Evolutionary conservation across 2,797 vertebrate genomes (phyloP), one percentile per base, ranked within the genome.

Genomic region (Leontopithecus rosalia): DNA sequence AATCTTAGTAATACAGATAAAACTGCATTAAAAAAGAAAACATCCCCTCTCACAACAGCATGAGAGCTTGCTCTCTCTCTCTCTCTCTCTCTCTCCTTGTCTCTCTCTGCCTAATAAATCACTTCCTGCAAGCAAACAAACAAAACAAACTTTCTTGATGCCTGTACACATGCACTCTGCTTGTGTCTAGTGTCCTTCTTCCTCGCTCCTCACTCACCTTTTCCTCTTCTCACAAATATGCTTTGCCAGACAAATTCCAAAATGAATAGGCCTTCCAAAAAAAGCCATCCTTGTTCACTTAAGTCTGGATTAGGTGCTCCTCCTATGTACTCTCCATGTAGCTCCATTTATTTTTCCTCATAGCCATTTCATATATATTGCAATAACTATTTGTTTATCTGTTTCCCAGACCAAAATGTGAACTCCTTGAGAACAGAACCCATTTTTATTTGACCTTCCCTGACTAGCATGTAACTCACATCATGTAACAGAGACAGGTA

Each of bases 1-100:
- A 94, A 75, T 81, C 90, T 93, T 24, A 81, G 58, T 30, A 95
- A 89, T 15, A 85, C 24, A 82, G 46, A 91, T 89, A 96, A 94
- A 72, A 67, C 17, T 91, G 41, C 15, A 61, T 14, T 57, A 58
- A 90, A 0, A 14, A 80, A 83, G 57, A 87, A 92, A 94, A 55
- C 20, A 55, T 55, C 52, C 52, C 52, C 52, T 55, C 52, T 55
- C 20, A 55, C 0, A 3, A 55, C 20, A 55, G 52, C 20, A 55
- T 9, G 52, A 55, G 52, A 55, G 20, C 52, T 55, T 22, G 52
- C 20, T 8, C 50, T 52, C 52, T 55, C 52, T 7, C 48, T 50
- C 50, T 55, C 52, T 55, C 20, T 52, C 50, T 55, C 17, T 52
- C 2, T 52, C 19, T 52, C 20, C 52, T 22, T 55, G 52, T 55